These are phyloP conservation scores for Meiosimyza decipiens DNA, from an alignment of 2,888 invertebrate genomes.

Conservation along the genomic window DNA sequence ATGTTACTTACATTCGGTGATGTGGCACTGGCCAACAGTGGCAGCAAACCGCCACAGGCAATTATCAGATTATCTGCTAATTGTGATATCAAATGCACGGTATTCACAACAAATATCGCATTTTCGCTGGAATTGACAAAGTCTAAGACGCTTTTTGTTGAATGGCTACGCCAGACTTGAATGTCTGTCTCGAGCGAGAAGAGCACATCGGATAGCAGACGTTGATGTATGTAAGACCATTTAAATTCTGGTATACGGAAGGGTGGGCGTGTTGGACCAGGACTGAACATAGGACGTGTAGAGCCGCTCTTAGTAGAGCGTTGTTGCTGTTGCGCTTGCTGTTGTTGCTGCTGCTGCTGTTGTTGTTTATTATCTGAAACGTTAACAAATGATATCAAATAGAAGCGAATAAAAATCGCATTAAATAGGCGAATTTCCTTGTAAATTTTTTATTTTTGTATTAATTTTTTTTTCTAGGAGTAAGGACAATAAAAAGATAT, in stretches of 20 bases:
- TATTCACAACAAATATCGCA: slow-evolving; percentile 99
- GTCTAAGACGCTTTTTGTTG: slow-evolving; percentile 96
- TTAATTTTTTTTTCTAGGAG: no score
- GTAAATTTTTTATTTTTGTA: no score
- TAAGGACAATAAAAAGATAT: no score
- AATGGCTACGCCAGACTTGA: slow-evolving; percentile 92
- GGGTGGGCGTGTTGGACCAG: slow-evolving; percentile 92
- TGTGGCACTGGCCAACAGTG: slow-evolving; percentile 96
- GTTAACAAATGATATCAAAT: slow-evolving; percentile 5
- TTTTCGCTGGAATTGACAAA: slow-evolving; percentile 99
- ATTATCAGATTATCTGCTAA: slow-evolving; percentile 98
- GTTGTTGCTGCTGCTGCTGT: slow-evolving; percentile 30
- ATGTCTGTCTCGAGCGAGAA: slow-evolving; percentile 98
- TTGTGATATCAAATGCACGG: slow-evolving; percentile 98
- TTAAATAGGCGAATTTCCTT: no score
- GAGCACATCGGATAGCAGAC: slow-evolving; percentile 93
- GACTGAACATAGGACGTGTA: slow-evolving; percentile 90
- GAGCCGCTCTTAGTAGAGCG: slow-evolving; percentile 72
- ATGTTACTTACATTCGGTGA: slow-evolving; percentile 89
- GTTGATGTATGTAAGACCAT: slow-evolving; percentile 99
- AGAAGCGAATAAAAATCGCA: neutral
- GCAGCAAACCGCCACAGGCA: slow-evolving; percentile 96
- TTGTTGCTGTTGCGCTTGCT: slow-evolving; percentile 45
- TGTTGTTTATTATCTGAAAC: neutral
- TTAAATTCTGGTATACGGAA: slow-evolving; percentile 99